phyloP scores from a whole-genome alignment of 1,140 invertebrate species.

The Venturia canescens region DNA sequence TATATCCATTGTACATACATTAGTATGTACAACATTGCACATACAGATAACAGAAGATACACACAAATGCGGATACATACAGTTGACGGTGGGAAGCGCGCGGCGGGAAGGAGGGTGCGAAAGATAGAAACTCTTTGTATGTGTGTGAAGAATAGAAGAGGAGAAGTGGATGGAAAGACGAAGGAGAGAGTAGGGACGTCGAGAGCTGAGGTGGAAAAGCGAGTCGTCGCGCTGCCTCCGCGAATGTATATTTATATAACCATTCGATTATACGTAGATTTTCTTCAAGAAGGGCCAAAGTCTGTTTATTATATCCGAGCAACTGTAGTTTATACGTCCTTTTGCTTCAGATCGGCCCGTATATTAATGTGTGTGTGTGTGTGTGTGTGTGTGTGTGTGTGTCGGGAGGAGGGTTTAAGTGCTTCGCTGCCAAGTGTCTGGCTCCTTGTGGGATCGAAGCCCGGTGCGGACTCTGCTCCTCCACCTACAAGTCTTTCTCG shows the following conservation, averaged over 20 bases:
- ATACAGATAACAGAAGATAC: neutral
- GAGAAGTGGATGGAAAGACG: slow-evolving; percentile 46
- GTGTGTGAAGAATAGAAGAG: slow-evolving; percentile 26
- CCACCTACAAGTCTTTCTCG: slow-evolving; percentile 14
- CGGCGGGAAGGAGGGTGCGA: slow-evolving; percentile 47
- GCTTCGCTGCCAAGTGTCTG: slow-evolving; percentile 70
- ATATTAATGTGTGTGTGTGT: neutral
- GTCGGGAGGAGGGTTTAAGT: slow-evolving; percentile 69
- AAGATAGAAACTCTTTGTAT: slow-evolving; percentile 45
- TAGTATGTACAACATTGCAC: neutral
- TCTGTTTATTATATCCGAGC: neutral
- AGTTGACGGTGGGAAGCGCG: slow-evolving; percentile 64
- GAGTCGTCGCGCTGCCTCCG: slow-evolving; percentile 20
- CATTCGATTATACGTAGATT: neutral
- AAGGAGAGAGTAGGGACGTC: slow-evolving; percentile 44
- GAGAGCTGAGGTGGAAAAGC: slow-evolving; percentile 26
- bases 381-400: slow-evolving; percentile 30
- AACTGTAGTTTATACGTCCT: neutral
- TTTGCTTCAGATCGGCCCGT: neutral
- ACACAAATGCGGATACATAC: slow-evolving; percentile 41
- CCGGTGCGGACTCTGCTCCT: slow-evolving; percentile 48
- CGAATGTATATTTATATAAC: neutral
- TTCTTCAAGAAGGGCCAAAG: neutral
- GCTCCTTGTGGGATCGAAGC: slow-evolving; percentile 71
- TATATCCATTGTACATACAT: slow-evolving; percentile 8